Base-by-base conservation (phyloP, 2,888 invertebrate genomes). In the Harpalus rufipes region DNA sequence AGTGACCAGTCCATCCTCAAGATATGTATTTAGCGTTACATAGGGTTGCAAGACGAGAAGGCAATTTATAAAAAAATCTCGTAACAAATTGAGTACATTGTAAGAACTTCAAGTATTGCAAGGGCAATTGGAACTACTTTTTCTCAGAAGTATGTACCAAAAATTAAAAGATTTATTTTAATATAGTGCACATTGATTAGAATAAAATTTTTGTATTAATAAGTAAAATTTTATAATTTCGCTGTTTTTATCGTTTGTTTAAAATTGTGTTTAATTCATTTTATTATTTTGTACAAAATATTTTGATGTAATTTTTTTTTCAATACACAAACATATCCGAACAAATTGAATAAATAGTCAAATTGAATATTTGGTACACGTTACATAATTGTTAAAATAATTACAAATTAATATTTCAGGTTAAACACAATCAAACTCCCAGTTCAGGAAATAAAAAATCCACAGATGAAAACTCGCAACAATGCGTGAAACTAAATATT, bases 401-500 rank as follows among this genome's bases (percentile, higher is more conserved):
- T 74, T 74, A 74, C 18, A 74, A 74, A 74, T 74, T 74, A 74
- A 74, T 44, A 74, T 74, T 74, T 74, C 44, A 74, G 18, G 14
- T 10, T 74, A 74, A 44, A 74, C 72, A 74, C 12, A 68, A 68
- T 68, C 68, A 68, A 68, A 18, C 72, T 41, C 44, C 44, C 18
- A 44, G 41, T 74, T 74, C 72, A 39, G 10, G 14, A 18, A 44
- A n/a, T n/a, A n/a, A 74, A 74, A 68, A 68, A 74, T 74, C 6
- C 44, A 18, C 72, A 74, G 72, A 74, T 74, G 72, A 44, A 74
- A 68, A 44, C 44, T 74, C 72, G 44, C 78, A 78, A 78, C 59
- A 78, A 59, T 58, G 10, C 56, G 78, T 14, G 32, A 58, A 78
- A 78, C 56, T 78, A 78, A 78, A 78, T 78, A 78, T 78, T 78